Conservation (phyloP, 2,113 vertebrate genomes). For the Parus major region DNA sequence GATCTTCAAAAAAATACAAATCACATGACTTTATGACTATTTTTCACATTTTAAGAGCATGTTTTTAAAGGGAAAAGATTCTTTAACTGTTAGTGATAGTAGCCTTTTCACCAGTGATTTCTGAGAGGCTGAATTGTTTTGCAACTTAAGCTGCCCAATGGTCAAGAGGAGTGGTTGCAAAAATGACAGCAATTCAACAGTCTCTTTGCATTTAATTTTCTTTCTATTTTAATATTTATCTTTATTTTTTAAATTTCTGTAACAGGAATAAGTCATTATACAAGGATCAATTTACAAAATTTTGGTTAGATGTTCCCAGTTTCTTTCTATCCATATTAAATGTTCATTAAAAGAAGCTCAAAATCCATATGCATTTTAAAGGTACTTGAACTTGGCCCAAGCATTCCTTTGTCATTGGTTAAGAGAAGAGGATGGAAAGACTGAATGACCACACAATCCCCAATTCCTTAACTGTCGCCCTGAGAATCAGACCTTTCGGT, state of each 20-base stretch:
- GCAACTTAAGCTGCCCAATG: not conserved
- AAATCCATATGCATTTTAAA: not conserved
- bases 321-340: not conserved
- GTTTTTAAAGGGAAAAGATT: not conserved
- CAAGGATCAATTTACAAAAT: not conserved
- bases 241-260: not conserved
- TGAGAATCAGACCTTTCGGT: no score
- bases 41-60: not conserved
- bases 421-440: not conserved
- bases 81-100: not conserved
- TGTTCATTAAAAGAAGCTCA: not conserved
- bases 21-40: not conserved
- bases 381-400: not conserved
- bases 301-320: not conserved
- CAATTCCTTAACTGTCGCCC: no score
- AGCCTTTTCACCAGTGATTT: not conserved
- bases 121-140: not conserved
- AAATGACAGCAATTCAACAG: not conserved
- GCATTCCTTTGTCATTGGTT: not conserved
- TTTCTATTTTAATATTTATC: not conserved
- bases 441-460: not conserved
- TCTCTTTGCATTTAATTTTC: not conserved
- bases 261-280: not conserved
- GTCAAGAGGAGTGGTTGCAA: not conserved
- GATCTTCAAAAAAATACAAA: not conserved